Evolutionary conservation across 1,140 invertebrate genomes (phyloP), one percentile per base, ranked within the genome.

Genomic region (Mycetomoellerius zeteki): DNA sequence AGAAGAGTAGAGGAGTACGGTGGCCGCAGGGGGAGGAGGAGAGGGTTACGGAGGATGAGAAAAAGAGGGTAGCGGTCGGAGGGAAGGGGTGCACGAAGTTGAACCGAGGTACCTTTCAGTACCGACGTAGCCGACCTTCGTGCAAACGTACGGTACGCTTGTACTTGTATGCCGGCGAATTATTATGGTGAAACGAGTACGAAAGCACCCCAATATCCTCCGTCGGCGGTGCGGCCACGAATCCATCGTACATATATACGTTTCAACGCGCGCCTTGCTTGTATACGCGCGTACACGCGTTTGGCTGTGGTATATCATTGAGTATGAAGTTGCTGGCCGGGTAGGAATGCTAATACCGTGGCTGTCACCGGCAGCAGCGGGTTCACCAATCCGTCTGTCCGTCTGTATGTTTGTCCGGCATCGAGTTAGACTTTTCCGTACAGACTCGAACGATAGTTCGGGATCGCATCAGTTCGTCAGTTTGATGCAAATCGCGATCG

Each of bases 301-400:
- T 91, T 89, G 77, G 80, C 64, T 54, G 27, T 73, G 72, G 75
- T 76, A 90, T 76, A 88, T 88, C 89, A 73, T 75, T 56, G 85
- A 84, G 86, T 71, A 89, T 67, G 87, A 88, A 93, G 92, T 92
- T 91, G 86, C 90, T 85, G 87, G 86, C 76, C 86, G 89, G 90
- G 89, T 88, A 87, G 92, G 91, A 93, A 93, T 93, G 90, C 88
- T 93, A 93, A 93, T 93, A 93, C 90, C 78, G 60, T 75, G 89
- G 86, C 93, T 93, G 93, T 94, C 93, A 94, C 86, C 75, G 69
- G 50, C 93, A 93, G 92, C 78, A 81, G 24, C 71, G 47, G 84
- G 64, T 52, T 85, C 88, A 87, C 80, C 86, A 86, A 88, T 90
- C 75, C 84, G 78, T 88, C 86, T 69, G 89, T 71, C 50, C 76